Conservation (phyloP, 2,888 invertebrate species). For the Lasioglossum vierecki region DNA sequence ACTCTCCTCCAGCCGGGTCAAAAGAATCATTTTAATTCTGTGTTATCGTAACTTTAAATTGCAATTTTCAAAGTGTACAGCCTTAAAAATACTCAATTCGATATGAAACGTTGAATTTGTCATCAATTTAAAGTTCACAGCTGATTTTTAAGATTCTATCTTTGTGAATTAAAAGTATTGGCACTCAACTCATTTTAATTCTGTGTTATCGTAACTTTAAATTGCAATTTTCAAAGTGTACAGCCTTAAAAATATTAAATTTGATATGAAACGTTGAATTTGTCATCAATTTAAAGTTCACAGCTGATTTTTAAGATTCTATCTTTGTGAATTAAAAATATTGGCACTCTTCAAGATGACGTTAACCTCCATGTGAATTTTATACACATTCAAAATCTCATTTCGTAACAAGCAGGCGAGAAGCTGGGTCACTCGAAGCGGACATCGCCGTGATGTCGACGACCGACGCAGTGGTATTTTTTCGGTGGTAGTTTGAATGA, state of each 20-base stretch:
- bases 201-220: neutral
- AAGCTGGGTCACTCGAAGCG: slow-evolving; percentile 25
- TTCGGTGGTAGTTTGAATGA: neutral
- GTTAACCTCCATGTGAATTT: no score
- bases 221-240: neutral
- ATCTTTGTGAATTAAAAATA: no score
- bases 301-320: neutral
- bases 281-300: no score
- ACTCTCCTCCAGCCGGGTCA: neutral
- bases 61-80: neutral
- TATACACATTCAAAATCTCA: neutral
- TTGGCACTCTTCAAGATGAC: no score
- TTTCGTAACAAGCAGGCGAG: slow-evolving; percentile 4
- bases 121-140: no score
- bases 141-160: neutral
- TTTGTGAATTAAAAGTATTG: no score
- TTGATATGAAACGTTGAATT: no score
- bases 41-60: neutral
- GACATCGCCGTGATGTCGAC: slow-evolving; percentile 24
- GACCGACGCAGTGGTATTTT: neutral
- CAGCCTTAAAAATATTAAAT: neutral
- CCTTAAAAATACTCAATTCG: neutral
- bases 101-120: no score
- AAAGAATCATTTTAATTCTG: neutral
- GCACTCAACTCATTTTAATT: neutral